These are phyloP conservation scores for Peromyscus melanophrys DNA, from an alignment of 2,797 vertebrate species.

Conservation along the genomic window DNA sequence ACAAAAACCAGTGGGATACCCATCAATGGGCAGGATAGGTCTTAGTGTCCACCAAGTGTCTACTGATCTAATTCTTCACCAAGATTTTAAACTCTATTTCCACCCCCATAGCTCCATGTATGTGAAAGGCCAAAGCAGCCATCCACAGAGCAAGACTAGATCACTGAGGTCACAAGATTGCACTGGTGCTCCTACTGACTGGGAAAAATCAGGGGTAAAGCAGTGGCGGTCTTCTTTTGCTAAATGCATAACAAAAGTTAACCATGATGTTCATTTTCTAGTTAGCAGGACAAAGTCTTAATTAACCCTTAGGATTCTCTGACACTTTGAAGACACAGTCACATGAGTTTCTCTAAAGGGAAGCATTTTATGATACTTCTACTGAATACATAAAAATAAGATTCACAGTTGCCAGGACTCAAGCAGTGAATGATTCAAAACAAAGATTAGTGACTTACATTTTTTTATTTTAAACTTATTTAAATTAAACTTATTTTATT, in stretches of 20 bases:
- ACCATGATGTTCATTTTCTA: neutral
- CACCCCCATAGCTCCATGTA: neutral
- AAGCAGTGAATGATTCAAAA: conserved; percentile 1
- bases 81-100: neutral
- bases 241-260: neutral
- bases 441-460: neutral
- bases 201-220: neutral
- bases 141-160: neutral
- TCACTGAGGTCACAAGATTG: neutral
- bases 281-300: neutral
- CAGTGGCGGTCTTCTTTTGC: neutral
- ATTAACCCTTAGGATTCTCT: neutral
- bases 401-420: conserved; percentile 11
- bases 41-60: neutral
- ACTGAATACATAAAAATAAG: neutral
- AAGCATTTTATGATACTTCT: neutral
- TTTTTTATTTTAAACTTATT: neutral
- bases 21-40: neutral
- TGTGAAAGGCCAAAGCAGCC: neutral
- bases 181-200: neutral
- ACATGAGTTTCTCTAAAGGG: neutral
- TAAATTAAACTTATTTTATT: neutral
- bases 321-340: conserved; percentile 2
- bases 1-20: neutral
- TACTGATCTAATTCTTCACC: neutral